A percentile compares a stretch with the other conserved stretches of the same genome.
phyloP scores from a whole-genome alignment of 92 coral and sea anemone genomes.

The Paragorgia papillata region DNA sequence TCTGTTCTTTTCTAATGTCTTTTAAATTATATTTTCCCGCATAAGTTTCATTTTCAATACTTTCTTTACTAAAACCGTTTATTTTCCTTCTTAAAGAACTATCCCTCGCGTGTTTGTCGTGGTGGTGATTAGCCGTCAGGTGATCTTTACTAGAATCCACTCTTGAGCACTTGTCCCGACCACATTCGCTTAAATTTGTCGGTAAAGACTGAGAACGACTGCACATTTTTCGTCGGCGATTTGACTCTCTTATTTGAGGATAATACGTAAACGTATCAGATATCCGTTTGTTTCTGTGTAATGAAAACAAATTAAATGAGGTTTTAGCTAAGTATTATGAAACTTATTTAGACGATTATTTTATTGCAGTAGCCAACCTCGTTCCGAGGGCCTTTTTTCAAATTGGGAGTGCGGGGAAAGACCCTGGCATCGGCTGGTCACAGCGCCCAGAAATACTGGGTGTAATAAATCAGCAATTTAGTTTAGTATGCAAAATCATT shows the following conservation, averaged over 20 bases:
- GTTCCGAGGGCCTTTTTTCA: too few species aligned
- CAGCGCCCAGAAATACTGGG: too few species aligned
- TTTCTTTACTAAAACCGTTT: constrained; percentile 18
- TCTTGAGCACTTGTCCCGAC: neutral
- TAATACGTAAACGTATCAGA: constrained; percentile 26
- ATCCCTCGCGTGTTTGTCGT: neutral
- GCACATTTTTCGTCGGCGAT: constrained; percentile 4
- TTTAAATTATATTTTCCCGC: neutral
- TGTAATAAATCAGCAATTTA: too few species aligned
- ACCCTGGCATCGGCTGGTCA: too few species aligned
- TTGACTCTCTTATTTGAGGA: neutral
- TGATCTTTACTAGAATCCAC: constrained; percentile 18
- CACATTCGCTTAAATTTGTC: constrained; percentile 27
- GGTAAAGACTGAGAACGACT: constrained; percentile 32
- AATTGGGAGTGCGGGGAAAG: too few species aligned
- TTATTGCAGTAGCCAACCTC: too few species aligned
- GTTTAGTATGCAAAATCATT: too few species aligned
- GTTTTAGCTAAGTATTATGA: too few species aligned
- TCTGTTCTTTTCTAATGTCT: constrained; percentile 10
- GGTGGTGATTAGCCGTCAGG: neutral
- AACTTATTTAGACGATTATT: too few species aligned
- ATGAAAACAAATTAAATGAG: neutral
- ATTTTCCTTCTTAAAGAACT: neutral
- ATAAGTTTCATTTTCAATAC: neutral
- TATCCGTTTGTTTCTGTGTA: constrained; percentile 22